Conservation (phyloP, 2,797 vertebrate species). For the Gila robusta region DNA sequence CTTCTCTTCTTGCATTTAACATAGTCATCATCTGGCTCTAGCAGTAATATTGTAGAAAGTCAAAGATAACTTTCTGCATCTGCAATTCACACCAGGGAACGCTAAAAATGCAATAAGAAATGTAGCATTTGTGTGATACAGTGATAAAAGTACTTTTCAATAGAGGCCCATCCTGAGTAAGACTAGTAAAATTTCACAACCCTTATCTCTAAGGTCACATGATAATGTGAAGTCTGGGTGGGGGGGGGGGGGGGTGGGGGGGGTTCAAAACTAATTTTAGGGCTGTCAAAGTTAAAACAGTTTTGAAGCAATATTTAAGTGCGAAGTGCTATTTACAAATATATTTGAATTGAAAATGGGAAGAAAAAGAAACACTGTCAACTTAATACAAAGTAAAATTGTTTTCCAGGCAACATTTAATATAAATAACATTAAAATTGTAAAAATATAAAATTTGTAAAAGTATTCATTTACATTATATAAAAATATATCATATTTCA, state of each 20-base stretch:
- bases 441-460: too few species aligned
- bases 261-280: background rate
- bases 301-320: background rate
- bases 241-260: too few species aligned
- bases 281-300: background rate
- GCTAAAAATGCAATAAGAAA: conserved; percentile 1
- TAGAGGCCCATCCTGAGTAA: background rate
- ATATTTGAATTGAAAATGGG: background rate
- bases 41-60: background rate
- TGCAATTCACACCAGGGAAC: background rate
- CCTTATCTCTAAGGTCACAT: background rate
- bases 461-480: background rate
- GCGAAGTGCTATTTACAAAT: background rate
- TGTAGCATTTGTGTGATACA: background rate
- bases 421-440: background rate
- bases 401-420: background rate
- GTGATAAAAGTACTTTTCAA: background rate
- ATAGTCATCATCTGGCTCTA: background rate
- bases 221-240: background rate
- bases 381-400: background rate
- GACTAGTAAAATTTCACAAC: background rate
- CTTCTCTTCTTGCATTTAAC: conserved; percentile 1
- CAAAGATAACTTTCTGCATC: background rate
- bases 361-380: background rate
- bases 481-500: background rate